Evolutionary conservation across 1,140 invertebrate species (phyloP), one percentile per base, ranked within the genome.

Genomic region (Calephelis virginiensis): DNA sequence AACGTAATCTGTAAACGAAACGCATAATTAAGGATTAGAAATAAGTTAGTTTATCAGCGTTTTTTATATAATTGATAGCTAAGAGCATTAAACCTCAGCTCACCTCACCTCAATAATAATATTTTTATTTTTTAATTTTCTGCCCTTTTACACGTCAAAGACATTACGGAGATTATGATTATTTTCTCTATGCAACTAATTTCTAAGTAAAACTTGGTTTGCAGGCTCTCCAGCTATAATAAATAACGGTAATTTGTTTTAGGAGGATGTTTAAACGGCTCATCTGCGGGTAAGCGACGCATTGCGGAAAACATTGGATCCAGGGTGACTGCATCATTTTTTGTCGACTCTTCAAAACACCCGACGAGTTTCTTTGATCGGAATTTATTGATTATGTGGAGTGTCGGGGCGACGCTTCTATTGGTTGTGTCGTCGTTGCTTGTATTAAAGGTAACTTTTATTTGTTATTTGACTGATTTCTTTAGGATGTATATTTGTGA

Each of bases 211-310:
- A 4, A 28, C 28, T 28, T 28, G 28, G 9, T 28, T 53, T 9
- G 17, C 8, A 10, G 17, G 50, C 50, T 53, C 50, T 53, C 10
- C 11, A 10, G 0, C 14, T 53, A 56, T 66, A 46, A 63, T 70
- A 64, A 66, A 70, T 64, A 68, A 59, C 12, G 49, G 48, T 73
- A 69, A 71, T 72, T 13, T 64, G 45, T 69, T 72, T n/a, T 61
- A 90, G 88, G 88, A 46, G 88, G 88, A 12, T 90, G 88, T 72
- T 74, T 86, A 48, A 90, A 90, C 70, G 83, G 82, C 0, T 88
- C 88, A 50, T 90, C 88, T n/a, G 88, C 88, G 9, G 88, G 88
- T 11, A 90, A 90, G 61, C 74, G 88, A 14, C 83, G 88, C 50
- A 90, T 90, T 68, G 78, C 88, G 11, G 86, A 90, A 62, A 90